Conservation (phyloP, 1,140 invertebrate species). For the Drosophila tani region DNA sequence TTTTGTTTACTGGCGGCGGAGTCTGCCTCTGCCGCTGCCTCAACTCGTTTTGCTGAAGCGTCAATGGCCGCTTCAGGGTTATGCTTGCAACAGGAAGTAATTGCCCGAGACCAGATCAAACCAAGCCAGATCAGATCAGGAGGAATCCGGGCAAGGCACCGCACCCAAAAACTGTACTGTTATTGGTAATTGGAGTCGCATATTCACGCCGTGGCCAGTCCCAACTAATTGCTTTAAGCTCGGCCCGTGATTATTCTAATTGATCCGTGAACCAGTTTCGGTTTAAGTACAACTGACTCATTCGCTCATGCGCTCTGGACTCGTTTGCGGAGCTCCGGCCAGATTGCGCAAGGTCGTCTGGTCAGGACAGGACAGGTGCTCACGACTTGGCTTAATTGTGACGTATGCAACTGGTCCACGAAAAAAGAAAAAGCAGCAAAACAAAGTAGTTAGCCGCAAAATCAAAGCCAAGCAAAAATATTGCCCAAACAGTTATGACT, state of each 20-base stretch:
- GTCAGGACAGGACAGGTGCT: conserved; percentile 79
- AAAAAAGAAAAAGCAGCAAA: conserved; percentile 4
- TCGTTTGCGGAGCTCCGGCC: conserved; percentile 54
- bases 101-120: conserved; percentile 27
- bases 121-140: neutral
- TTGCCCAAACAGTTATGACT: conserved; percentile 70
- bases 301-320: conserved; percentile 31
- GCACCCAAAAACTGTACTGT: conserved; percentile 24
- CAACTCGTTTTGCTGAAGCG: conserved; percentile 25
- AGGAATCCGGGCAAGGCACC: conserved; percentile 17
- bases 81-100: conserved; percentile 73
- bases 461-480: conserved; percentile 42
- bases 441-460: conserved; percentile 37
- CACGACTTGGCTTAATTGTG: conserved; percentile 63
- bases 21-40: neutral
- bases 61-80: conserved; percentile 72
- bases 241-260: conserved; percentile 65
- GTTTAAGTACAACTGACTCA: conserved; percentile 58
- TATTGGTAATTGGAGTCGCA: conserved; percentile 48
- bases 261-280: conserved; percentile 74
- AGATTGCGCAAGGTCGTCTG: conserved; percentile 81
- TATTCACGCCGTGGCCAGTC: conserved; percentile 36
- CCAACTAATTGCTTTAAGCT: conserved; percentile 49
- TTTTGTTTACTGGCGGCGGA: conserved; percentile 1
- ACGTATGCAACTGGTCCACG: conserved; percentile 38